Base-by-base conservation (phyloP, 2,888 invertebrate species). In the Synanthedon myopaeformis region DNA sequence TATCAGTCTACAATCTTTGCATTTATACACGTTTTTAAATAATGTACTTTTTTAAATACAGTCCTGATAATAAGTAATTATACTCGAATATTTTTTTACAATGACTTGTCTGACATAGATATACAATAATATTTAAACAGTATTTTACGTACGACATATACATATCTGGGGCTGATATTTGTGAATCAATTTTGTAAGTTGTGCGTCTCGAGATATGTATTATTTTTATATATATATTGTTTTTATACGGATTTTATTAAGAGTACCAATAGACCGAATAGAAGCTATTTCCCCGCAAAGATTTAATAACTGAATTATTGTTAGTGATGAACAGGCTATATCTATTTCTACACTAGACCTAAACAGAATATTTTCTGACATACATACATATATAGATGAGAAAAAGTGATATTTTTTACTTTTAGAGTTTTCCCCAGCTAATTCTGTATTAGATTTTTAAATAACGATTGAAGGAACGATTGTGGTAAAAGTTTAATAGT, bases 361-460 rank as follows among this genome's bases (percentile, higher is more conserved):
- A 17, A 49, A 14, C 12, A 6, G 5, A 49, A 49, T 49, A 49
- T 49, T 49, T 41, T 48, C 12, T 45, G 12, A 45, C 17, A 45
- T 8, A 49, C 11, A 17, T 13, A 49, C 12, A 10, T 13, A 49
- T 49, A 49, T 17, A 17, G 23, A 14, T 49, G 35, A 35, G 35
- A 45, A 45, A 45, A 4, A 45, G 45, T 45, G 45, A 45, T 45
- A 42, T 42, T 42, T 42, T 42, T 3, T 45, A 35, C 45, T n/a
- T 12, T 45, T 45, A 8, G 6, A 45, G 14, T 45, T 13, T 45
- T 45, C 5, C 60, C 64, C 58, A 66, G 10, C 70, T 73, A 67
- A 75, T 73, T 72, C 67, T 70, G 61, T 66, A 65, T 72, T 76
- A 8, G 74, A 72, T 77, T 78, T 79, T 69, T 67, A 45, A 51